Base-by-base conservation (phyloP, 2,888 invertebrate genomes). In the Troglohyphantes excavatus region DNA sequence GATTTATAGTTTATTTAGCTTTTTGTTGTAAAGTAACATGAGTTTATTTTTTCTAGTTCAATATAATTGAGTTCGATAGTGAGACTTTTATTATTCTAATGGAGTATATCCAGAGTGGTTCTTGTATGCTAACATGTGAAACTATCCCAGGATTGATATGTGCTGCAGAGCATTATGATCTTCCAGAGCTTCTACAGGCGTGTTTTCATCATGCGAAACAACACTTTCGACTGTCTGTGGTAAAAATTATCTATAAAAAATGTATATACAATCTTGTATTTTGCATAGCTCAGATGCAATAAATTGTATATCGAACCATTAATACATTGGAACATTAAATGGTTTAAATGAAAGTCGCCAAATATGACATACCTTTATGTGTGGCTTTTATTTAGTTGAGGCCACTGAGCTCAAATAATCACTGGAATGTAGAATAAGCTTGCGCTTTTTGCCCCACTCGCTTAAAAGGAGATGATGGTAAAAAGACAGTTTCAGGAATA, bases 171-270 rank as follows among this genome's bases (percentile, higher is more conserved):
- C 98, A 98, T 93, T 98, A 98, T 93, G 98, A 98, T 94, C 94
- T 98, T 90, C 98, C 98, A 0, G 98, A 98, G 93, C 94, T 98
- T 82, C 94, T 98, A 90, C 98, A 98, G 93, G 98, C 98, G 13
- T 98, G 98, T 94, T 98, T 98, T 94, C 98, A 98, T 93, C 98
- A 98, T 93, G 97, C 98, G 92, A 98, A 98, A 93, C 98, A 98
- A 93, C 98, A 97, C 93, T 95, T 98, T 53, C 95, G 97, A 92
- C 97, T 97, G 93, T 97, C 98, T 94, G 97, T 98, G 93, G 98
- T 97, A 93, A 94, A 95, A 93, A 53, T 0, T 46, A 21, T 72
- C 33, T 7, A n/a, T n/a, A n/a, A n/a, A n/a, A n/a, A n/a, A n/a
- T n/a, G n/a, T n/a, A n/a, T n/a, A n/a, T n/a, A n/a, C n/a, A n/a